Conservation (phyloP, 1,140 invertebrate genomes). For the Anthonomus grandis region DNA sequence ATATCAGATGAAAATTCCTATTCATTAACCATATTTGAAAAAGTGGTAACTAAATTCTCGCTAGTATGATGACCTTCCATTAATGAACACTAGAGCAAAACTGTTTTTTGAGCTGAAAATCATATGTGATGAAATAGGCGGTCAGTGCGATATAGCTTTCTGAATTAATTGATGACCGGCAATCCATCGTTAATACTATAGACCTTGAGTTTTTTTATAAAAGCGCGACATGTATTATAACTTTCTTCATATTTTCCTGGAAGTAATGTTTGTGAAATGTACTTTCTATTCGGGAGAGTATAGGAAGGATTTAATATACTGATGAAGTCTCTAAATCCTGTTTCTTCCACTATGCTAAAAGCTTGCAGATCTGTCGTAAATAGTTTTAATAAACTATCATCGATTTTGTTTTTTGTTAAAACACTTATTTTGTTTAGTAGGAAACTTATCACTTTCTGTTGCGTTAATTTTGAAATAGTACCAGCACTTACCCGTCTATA, state of each 20-base stretch:
- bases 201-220: not conserved
- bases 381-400: not conserved
- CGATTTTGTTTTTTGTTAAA: not conserved
- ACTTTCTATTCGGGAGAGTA: not conserved
- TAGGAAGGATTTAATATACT: not conserved
- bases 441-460: not conserved
- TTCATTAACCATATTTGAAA: not conserved
- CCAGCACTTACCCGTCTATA: too few species aligned
- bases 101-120: not conserved
- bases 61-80: conserved; percentile 1
- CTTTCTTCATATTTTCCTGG: conserved; percentile 2
- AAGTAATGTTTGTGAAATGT: conserved; percentile 1
- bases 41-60: too few species aligned
- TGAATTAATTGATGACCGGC: too few species aligned
- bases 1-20: not conserved
- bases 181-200: not conserved
- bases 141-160: too few species aligned
- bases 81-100: conserved; percentile 2
- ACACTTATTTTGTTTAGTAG: not conserved
- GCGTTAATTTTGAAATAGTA: not conserved
- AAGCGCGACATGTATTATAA: not conserved
- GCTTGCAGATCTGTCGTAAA: not conserved
- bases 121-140: too few species aligned
- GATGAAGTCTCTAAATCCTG: not conserved
- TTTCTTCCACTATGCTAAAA: not conserved